These are phyloP conservation scores for Acanthisitta chloris DNA, from an alignment of 2,113 vertebrate genomes.

Conservation along the genomic window DNA sequence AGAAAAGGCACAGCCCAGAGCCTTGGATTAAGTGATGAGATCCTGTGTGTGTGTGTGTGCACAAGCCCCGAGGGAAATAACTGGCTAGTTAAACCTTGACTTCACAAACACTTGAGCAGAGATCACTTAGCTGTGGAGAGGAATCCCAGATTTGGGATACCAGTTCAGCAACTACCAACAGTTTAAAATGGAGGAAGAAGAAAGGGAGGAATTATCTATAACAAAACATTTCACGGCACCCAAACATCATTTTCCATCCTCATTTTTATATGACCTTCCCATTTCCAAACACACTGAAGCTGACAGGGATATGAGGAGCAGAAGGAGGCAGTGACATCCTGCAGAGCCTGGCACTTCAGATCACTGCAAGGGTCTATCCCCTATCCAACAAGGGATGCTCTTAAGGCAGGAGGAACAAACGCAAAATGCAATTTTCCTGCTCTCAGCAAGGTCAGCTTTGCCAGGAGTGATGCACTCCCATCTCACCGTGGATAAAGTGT, in stretches of 20 bases:
- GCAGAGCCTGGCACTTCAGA: neutral
- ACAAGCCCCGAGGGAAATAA: neutral
- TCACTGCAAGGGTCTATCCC: neutral
- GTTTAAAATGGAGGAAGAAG: neutral
- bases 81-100: neutral
- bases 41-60: no score
- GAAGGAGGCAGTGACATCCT: neutral
- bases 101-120: neutral
- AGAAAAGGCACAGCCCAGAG: neutral
- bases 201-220: neutral
- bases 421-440: neutral
- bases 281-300: neutral
- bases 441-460: neutral
- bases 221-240: neutral
- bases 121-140: neutral
- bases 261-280: neutral
- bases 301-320: neutral
- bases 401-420: neutral
- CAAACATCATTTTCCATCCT: neutral
- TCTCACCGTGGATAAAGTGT: rapidly evolving
- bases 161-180: neutral
- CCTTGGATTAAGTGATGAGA: neutral
- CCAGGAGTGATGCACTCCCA: neutral
- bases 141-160: neutral
- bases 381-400: neutral